Base-by-base conservation (phyloP, 2,113 vertebrate species). In the Desmodus rotundus region DNA sequence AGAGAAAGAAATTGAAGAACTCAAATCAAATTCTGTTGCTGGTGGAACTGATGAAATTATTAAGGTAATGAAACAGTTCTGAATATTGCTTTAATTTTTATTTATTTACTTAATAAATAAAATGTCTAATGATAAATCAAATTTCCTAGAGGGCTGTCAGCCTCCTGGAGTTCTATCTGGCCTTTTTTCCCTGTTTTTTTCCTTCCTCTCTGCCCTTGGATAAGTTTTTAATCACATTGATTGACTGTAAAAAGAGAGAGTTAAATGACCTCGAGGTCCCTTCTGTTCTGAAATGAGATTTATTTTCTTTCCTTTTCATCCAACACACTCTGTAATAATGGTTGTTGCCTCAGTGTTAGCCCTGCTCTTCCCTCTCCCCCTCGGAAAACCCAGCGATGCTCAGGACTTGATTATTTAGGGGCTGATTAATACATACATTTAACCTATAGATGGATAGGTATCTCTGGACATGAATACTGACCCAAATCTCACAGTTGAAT, bases 1-100 rank as follows among this genome's bases (percentile, higher is more conserved):
- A 93, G 99, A 99, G 96, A 99, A 99, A 96, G 99, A 99, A 98
- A 98, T 99, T 93, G 98, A 98, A 97, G 98, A 98, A 80, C 94
- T 99, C 16, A 99, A 98, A 98, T 98, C 98, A 88, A 98, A 98
- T 96, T 96, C 98, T 93, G 93, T 96, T 95, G 38, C 94, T 97
- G 98, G 94, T 98, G 98, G 98, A 96, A 97, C 98, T 93, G 98
- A 99, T 97, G 97, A 99, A 78, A 96, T 99, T 93, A 99, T 99
- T 97, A 99, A 99, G 99, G 99, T 99, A 98, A 89, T 91, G 89
- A 92, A 82, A 52, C 7, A 56, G 43, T 78, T 78, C 89, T 86
- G 56, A 80, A n/a, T 89, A 50, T 56, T 56, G 22, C 22, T 92
- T 82, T 82, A 41, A 36, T 92, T 85, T 96, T 86, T 47, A 50